Percentiles rank a stretch among this genome's conserved stretches.
phyloP scores from a whole-genome alignment of 1,140 invertebrate genomes.

The Drepana arcuata region DNA sequence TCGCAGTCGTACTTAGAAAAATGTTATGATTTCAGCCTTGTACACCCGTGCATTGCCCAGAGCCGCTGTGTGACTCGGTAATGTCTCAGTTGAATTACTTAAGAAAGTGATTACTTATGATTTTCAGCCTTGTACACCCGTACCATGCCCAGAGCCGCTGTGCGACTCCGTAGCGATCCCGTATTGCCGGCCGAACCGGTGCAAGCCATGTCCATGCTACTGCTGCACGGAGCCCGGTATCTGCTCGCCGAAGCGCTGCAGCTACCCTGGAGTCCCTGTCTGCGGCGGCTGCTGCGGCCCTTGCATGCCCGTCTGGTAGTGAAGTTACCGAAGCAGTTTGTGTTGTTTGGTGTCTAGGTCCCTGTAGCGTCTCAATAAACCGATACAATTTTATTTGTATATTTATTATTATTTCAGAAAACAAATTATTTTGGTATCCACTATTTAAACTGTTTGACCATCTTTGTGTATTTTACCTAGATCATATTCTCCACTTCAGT shows the following conservation, averaged over 20 bases:
- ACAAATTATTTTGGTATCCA: too few species aligned
- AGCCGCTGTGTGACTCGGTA: conserved; percentile 32
- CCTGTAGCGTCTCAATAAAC: too few species aligned
- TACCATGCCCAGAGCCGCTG: conserved; percentile 21
- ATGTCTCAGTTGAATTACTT: too few species aligned
- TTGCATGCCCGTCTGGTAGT: conserved; percentile 57
- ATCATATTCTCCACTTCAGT: too few species aligned
- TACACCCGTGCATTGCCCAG: conserved; percentile 23
- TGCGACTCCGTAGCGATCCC: conserved; percentile 48
- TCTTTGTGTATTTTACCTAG: too few species aligned
- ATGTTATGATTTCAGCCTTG: conserved; percentile 33
- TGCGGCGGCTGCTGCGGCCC: conserved; percentile 40
- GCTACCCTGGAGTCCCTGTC: conserved; percentile 50
- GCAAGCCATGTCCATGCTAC: conserved; percentile 55
- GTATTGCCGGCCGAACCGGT: conserved; percentile 44
- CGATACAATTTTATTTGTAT: too few species aligned
- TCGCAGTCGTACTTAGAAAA: too few species aligned
- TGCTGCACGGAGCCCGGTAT: conserved; percentile 44
- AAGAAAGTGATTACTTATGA: too few species aligned
- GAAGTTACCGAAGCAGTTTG: too few species aligned
- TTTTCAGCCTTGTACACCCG: conserved; percentile 29
- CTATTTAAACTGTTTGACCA: too few species aligned
- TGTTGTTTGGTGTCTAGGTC: too few species aligned
- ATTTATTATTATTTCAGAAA: too few species aligned
- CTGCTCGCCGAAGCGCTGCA: conserved; percentile 44